Evolutionary conservation across 2,888 invertebrate species (phyloP).

Genomic region (Embidobia sp.): DNA sequence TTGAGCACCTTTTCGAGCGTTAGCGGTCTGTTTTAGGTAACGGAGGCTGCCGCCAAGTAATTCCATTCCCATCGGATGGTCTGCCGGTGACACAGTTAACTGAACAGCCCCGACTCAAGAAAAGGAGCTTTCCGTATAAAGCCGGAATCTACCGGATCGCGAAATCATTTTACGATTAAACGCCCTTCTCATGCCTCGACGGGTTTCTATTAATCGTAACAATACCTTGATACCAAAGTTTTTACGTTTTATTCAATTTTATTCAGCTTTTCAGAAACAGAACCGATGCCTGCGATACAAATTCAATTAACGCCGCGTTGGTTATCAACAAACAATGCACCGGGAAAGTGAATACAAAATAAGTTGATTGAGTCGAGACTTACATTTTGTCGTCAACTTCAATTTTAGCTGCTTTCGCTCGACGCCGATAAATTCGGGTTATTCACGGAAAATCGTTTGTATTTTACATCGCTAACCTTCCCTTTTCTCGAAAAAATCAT

Average conservation of each 20-base stretch:
- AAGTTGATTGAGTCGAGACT: too few species aligned
- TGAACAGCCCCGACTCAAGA: conserved; percentile 55
- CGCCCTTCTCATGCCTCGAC: conserved; percentile 52
- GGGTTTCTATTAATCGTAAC: conserved; percentile 61
- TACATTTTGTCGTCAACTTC: too few species aligned
- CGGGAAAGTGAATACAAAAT: too few species aligned
- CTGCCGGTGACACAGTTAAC: conserved; percentile 67
- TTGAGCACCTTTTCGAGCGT: conserved; percentile 72
- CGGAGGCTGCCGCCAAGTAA: conserved; percentile 61
- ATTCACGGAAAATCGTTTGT: too few species aligned
- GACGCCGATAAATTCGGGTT: too few species aligned
- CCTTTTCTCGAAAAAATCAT: too few species aligned
- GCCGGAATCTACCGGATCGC: conserved; percentile 54
- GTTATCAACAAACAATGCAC: too few species aligned
- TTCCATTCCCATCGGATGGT: conserved; percentile 70
- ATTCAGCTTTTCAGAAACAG: conserved; percentile 17
- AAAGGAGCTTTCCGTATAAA: conserved; percentile 55
- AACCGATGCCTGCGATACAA: conserved; percentile 11
- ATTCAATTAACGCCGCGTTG: conserved; percentile 27
- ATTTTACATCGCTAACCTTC: too few species aligned
- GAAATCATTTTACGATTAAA: conserved; percentile 65
- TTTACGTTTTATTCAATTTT: conserved; percentile 15
- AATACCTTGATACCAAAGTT: conserved; percentile 41
- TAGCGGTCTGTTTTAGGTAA: conserved; percentile 69
- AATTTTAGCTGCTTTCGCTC: too few species aligned